Base-by-base conservation (phyloP, 2,797 vertebrate genomes). In the Danio choprae region DNA sequence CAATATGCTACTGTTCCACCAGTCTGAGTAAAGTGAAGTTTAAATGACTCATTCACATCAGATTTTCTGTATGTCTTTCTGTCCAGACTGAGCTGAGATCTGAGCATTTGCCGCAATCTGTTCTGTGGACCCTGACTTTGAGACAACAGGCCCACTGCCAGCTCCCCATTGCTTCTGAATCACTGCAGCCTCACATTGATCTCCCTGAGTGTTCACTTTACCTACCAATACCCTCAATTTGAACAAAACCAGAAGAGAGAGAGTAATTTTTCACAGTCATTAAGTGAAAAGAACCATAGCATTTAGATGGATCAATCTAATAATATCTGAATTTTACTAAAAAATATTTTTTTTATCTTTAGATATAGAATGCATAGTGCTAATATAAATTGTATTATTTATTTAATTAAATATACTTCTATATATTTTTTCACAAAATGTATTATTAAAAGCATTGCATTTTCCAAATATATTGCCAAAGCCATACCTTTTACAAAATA, bases 81-180 rank as follows among this genome's bases (percentile, higher is more conserved):
- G 44, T 74, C 15, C 44, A 75, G 36, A 81, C 29, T 64, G 15
- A 40, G 20, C 41, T 69, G 74, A 84, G 80, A 80, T 73, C 72
- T 76, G 63, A 79, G 51, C 44, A 36, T 78, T 78, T 18, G 15
- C 59, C 65, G 74, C 81, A 84, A 78, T 86, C 85, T 84, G 83
- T 67, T 76, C 29, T 73, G 53, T 76, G 58, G 22, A 40, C 63
- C 48, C 75, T 56, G 75, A 76, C 58, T 84, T 64, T 60, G 43
- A 67, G 63, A 77, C 55, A 50, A 20, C 67, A 77, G 69, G 58
- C 50, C 67, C 53, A 55, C 29, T 67, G 67, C 60, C 75, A 83
- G 84, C 62, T 82, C 43, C 71, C 80, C 71, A 68, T 20, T 40
- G 40, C 6, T 46, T 29, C 77, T 67, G 44, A 55, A 74, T 10